Evolutionary conservation across 2,888 invertebrate species (phyloP), one percentile per base, ranked within the genome.

Genomic region (Drosophila nr. perissopoda): DNA sequence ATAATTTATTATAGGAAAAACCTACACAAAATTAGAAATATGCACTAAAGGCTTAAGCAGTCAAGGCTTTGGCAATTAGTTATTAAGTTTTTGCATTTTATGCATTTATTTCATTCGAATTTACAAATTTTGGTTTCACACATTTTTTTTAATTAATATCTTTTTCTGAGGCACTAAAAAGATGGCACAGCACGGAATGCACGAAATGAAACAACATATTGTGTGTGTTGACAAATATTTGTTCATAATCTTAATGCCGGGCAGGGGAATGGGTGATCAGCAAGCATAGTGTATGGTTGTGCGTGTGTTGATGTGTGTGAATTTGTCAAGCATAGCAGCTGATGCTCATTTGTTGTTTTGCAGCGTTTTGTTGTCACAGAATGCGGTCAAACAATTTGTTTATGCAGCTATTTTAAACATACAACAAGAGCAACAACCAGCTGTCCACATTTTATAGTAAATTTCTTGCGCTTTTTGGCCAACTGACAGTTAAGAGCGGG

Each of bases 311-410:
- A 33, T 45, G 18, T 33, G 36, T 82, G 80, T 82, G 73, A 73
- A 76, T 83, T 75, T 85, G 85, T 85, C 84, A 87, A 73, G 80
- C 82, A 59, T 58, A 75, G 81, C 85, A 85, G 85, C 85, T 85
- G 85, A 89, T 85, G 87, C 82, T 76, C 82, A 85, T 85, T 85
- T 85, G 67, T 80, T 70, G 42, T 56, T 56, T n/a, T 11, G 38
- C 27, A n/a, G n/a, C 38, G 63, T 67, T 87, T 80, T 76, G 69
- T 74, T 80, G 74, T 72, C 73, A 68, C 73, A 80, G 80, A 85
- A 82, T 89, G 85, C 85, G 85, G 85, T 85, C 85, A 85, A 85
- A 85, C 85, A 80, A 85, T 89, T 82, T 86, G 83, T 85, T 86
- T 88, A 73, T 73, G 73, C 63, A 53, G 75, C 89, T 88, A 84